A percentile compares a stretch with the other conserved stretches of the same genome.
These are phyloP conservation scores for Cyrtonyx montezumae DNA, from an alignment of 2,113 vertebrate species.

Conservation along the genomic window DNA sequence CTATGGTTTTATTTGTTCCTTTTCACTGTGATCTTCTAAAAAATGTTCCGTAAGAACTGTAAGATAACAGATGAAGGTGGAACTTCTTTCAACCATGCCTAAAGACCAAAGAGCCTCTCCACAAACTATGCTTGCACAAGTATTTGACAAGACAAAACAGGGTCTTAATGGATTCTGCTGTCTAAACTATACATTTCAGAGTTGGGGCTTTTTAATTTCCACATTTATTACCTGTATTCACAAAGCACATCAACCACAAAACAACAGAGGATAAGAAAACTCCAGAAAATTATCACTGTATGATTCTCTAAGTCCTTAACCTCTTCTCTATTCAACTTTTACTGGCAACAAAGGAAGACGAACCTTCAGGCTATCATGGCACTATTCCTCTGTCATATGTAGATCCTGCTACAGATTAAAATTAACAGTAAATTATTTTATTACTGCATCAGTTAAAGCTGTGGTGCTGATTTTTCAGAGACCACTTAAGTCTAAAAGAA, in stretches of 20 bases:
- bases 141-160: neutral
- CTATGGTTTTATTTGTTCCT: neutral
- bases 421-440: neutral
- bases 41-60: rapidly evolving
- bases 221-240: neutral
- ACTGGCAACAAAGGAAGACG: neutral
- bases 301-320: neutral
- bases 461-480: neutral
- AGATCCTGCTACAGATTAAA: neutral
- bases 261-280: neutral
- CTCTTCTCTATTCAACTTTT: neutral
- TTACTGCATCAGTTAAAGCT: neutral
- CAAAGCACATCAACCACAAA: neutral
- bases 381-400: neutral
- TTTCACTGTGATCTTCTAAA: neutral
- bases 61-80: neutral
- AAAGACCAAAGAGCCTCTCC: neutral
- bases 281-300: rapidly evolving
- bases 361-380: neutral
- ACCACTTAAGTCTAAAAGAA: neutral
- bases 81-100: neutral
- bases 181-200: neutral
- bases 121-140: neutral
- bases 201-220: neutral
- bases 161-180: neutral